Percentiles rank a stretch among this genome's conserved stretches.
phyloP scores from a whole-genome alignment of 2,888 invertebrate species.

The Orgyia antiqua region DNA sequence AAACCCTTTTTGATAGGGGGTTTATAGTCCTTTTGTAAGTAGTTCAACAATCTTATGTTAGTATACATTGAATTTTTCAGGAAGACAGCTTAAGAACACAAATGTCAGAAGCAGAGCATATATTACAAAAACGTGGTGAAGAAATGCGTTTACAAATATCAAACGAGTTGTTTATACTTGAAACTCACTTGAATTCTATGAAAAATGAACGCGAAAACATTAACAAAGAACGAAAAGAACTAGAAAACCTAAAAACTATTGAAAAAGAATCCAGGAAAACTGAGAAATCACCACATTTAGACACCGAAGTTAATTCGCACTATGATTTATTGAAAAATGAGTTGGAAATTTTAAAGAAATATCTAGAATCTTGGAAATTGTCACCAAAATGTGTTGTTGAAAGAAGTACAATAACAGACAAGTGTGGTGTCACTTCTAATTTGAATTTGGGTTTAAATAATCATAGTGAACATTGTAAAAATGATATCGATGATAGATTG shows the following conservation, averaged over 20 bases:
- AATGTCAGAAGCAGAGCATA: slow-evolving; percentile 46
- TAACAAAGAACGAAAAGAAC: slow-evolving; percentile 38
- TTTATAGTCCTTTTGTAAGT: too few species aligned
- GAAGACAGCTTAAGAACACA: slow-evolving; percentile 52
- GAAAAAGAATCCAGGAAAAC: slow-evolving; percentile 8
- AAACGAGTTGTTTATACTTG: slow-evolving; percentile 46
- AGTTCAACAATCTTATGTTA: too few species aligned
- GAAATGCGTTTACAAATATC: slow-evolving; percentile 57
- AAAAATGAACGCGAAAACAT: slow-evolving; percentile 51
- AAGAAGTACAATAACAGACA: slow-evolving; percentile 41
- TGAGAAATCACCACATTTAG: slow-evolving; percentile 15
- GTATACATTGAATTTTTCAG: too few species aligned
- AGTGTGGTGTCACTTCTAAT: slow-evolving; percentile 17
- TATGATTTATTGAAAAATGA: slow-evolving; percentile 49
- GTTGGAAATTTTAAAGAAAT: slow-evolving; percentile 40
- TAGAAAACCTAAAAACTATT: slow-evolving; percentile 15
- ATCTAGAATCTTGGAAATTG: slow-evolving; percentile 35
- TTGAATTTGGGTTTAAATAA: slow-evolving; percentile 34
- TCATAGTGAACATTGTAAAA: slow-evolving; percentile 15
- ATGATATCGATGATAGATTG: slow-evolving; percentile 29
- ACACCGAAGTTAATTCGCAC: slow-evolving; percentile 33
- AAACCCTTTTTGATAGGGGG: too few species aligned
- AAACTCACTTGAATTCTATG: slow-evolving; percentile 44
- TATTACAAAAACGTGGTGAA: slow-evolving; percentile 46
- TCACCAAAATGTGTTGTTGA: slow-evolving; percentile 43